Evolutionary conservation across 2,888 invertebrate species (phyloP).

Genomic region (Drosophila monieri): DNA sequence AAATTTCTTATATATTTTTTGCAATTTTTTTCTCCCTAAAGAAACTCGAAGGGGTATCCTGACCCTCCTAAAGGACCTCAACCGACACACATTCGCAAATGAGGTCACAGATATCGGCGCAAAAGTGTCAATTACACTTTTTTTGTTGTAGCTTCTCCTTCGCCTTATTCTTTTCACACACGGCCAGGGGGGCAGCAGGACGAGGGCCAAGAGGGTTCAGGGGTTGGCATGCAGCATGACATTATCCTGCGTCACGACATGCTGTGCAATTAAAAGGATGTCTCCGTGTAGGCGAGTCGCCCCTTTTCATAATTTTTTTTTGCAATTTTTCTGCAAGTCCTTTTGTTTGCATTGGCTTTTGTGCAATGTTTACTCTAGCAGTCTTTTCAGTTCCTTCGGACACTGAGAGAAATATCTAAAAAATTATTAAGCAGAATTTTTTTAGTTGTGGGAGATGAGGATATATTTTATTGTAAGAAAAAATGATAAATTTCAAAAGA

Average conservation of each 20-base stretch:
- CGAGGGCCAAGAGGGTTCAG: constrained; percentile 1
- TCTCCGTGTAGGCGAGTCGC: constrained; percentile 1
- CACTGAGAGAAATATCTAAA: constrained; percentile 15
- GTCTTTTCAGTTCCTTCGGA: background rate
- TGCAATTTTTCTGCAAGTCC: constrained; percentile 33
- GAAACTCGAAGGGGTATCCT: constrained; percentile 54
- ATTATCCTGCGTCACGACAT: constrained; percentile 46
- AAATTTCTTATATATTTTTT: background rate
- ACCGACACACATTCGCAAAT: constrained; percentile 73
- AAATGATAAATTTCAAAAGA: no score
- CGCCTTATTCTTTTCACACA: constrained; percentile 28
- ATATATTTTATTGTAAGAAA: no score
- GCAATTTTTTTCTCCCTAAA: background rate
- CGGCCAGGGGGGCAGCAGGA: background rate
- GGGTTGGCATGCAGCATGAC: background rate
- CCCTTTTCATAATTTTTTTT: background rate
- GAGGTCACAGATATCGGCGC: constrained; percentile 76
- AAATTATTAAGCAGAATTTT: no score
- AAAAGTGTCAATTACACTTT: constrained; percentile 79
- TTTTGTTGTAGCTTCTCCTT: constrained; percentile 18
- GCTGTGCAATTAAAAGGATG: constrained; percentile 48
- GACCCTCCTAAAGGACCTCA: constrained; percentile 71
- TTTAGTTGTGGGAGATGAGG: no score
- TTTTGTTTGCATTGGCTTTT: constrained; percentile 47
- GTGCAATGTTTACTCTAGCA: constrained; percentile 21